phyloP scores from a whole-genome alignment of 2,888 invertebrate genomes.

The Dasysyrphus tricinctus region DNA sequence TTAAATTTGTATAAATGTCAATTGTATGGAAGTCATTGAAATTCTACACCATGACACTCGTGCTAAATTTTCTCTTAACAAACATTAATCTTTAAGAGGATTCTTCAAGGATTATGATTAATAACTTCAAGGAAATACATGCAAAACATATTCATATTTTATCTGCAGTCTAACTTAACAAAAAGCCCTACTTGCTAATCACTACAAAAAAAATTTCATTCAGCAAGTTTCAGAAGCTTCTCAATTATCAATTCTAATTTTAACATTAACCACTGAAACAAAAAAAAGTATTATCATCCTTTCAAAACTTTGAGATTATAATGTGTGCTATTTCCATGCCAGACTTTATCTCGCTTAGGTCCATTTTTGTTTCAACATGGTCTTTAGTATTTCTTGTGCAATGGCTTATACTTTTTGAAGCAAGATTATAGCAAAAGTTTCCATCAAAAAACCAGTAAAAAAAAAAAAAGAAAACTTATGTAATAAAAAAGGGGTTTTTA shows the following conservation, averaged over 20 bases:
- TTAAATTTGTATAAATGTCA: too few species aligned
- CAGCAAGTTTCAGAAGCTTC: neutral
- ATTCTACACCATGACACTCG: too few species aligned
- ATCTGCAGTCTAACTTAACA: neutral
- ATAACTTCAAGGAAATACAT: neutral
- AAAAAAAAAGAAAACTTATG: slow-evolving; percentile 36
- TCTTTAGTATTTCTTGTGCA: neutral
- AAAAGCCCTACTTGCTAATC: neutral
- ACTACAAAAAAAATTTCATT: neutral
- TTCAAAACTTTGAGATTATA: slow-evolving; percentile 25
- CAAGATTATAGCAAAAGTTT: slow-evolving; percentile 34
- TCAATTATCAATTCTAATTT: slow-evolving; percentile 21
- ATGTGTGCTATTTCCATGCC: slow-evolving; percentile 17
- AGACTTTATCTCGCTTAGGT: slow-evolving; percentile 16
- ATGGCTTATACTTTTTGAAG: neutral
- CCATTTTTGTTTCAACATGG: slow-evolving; percentile 3
- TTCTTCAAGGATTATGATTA: neutral
- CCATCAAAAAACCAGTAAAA: slow-evolving; percentile 9
- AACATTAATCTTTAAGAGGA: too few species aligned
- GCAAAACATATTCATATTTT: neutral
- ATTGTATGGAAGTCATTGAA: too few species aligned
- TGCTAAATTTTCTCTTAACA: neutral
- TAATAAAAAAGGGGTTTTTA: slow-evolving; percentile 49
- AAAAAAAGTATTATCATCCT: slow-evolving; percentile 7
- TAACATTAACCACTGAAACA: neutral